phyloP scores from a whole-genome alignment of 2,888 invertebrate species.

The Machimus rusticus region DNA sequence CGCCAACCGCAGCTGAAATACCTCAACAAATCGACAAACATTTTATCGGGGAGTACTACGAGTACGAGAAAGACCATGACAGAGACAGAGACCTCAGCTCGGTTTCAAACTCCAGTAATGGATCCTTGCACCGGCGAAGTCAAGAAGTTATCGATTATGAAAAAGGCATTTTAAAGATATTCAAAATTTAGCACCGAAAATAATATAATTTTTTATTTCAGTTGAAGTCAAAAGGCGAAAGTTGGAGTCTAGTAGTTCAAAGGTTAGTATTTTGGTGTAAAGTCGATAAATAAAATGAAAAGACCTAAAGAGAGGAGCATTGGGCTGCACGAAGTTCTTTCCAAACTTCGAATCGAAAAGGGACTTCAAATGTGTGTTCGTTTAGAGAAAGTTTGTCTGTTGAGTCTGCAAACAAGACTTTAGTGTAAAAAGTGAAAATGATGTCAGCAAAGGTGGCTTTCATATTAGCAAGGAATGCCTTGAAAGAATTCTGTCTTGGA shows the following conservation, averaged over 20 bases:
- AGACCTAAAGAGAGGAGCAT: slow-evolving; percentile 45
- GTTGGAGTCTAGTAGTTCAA: slow-evolving; percentile 79
- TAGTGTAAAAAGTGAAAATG: slow-evolving; percentile 5
- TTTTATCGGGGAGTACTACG: slow-evolving; percentile 63
- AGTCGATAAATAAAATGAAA: slow-evolving; percentile 51
- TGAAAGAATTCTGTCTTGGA: background rate
- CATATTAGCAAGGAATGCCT: background rate
- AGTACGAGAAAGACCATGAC: slow-evolving; percentile 60
- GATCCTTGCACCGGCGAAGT: slow-evolving; percentile 65
- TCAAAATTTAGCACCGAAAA: background rate
- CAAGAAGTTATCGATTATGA: slow-evolving; percentile 68
- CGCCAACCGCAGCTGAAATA: slow-evolving; percentile 58
- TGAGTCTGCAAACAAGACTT: background rate
- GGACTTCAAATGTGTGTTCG: background rate
- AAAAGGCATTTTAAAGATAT: slow-evolving; percentile 65
- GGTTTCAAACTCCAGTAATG: slow-evolving; percentile 66
- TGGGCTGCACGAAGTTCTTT: slow-evolving; percentile 44
- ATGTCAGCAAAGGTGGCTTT: background rate
- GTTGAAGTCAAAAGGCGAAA: slow-evolving; percentile 83
- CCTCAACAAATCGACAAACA: slow-evolving; percentile 62
- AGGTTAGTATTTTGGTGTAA: slow-evolving; percentile 80
- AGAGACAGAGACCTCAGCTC: slow-evolving; percentile 69
- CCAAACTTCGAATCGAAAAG: background rate
- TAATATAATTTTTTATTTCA: slow-evolving; percentile 17
- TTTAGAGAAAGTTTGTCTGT: background rate